Evolutionary conservation across 2,888 invertebrate species (phyloP).

Genomic region (Andrena haemorrhoa): DNA sequence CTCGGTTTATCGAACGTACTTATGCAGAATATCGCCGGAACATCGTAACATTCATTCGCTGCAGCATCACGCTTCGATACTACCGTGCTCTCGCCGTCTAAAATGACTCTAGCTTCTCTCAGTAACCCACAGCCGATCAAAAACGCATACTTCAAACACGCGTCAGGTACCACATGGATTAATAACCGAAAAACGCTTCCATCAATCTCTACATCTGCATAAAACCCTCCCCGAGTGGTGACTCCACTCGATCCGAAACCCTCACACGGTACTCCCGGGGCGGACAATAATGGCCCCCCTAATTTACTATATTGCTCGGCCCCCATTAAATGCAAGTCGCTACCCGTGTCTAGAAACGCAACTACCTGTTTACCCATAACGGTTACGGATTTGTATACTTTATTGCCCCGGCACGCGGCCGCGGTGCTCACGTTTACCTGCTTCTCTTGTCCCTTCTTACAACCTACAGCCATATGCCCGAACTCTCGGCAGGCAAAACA

Average conservation of each 20-base stretch:
- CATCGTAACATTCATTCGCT: background rate
- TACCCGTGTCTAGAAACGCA: slow-evolving; percentile 21
- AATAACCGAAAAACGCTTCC: slow-evolving; percentile 18
- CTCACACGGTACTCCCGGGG: slow-evolving; percentile 28
- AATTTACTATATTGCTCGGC: slow-evolving; percentile 44
- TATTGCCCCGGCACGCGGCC: background rate
- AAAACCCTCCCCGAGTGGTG: slow-evolving; percentile 27
- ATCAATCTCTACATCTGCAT: slow-evolving; percentile 39
- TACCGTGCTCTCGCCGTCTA: slow-evolving; percentile 14
- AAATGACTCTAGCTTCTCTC: slow-evolving; percentile 17
- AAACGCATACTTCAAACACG: slow-evolving; percentile 29
- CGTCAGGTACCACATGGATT: slow-evolving; percentile 50
- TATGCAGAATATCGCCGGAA: slow-evolving; percentile 45
- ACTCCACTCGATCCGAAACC: background rate
- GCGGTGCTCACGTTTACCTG: background rate
- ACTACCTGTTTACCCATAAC: slow-evolving; percentile 12
- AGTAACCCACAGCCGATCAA: slow-evolving; percentile 55
- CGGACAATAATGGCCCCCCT: slow-evolving; percentile 24
- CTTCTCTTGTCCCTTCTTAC: slow-evolving; percentile 15
- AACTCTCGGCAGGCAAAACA: background rate
- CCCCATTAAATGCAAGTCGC: slow-evolving; percentile 45
- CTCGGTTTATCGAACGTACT: slow-evolving; percentile 14
- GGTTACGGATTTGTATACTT: slow-evolving; percentile 8
- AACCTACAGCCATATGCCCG: background rate
- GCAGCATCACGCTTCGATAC: slow-evolving; percentile 22